Evolutionary conservation across 2,113 vertebrate genomes (phyloP).

Genomic region (Callipepla squamata): DNA sequence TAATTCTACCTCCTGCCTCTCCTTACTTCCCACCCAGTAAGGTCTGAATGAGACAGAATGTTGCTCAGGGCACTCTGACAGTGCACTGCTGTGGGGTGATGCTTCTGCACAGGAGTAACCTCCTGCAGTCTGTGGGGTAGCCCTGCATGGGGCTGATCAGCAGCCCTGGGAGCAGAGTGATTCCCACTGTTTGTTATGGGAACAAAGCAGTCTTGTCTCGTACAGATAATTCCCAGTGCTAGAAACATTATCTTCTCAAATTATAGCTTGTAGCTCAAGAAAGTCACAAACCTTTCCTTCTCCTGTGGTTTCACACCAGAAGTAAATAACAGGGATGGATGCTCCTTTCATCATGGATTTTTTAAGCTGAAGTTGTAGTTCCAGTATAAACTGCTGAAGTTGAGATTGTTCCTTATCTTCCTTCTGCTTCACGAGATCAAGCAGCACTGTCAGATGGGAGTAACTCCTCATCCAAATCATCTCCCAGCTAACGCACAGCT

Average conservation of each 20-base stretch:
- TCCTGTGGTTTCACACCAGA: not conserved
- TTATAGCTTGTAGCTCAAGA: not conserved
- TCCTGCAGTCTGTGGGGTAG: not conserved
- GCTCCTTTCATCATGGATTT: not conserved
- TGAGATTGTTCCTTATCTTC: not conserved
- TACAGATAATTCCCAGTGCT: not conserved
- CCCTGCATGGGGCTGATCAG: not conserved
- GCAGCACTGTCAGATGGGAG: not conserved
- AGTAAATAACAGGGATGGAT: not conserved
- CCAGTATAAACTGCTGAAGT: not conserved
- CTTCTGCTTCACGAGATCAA: not conserved
- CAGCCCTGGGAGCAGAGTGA: not conserved
- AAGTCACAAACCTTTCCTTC: not conserved
- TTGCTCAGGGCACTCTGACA: not conserved
- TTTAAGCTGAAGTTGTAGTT: not conserved
- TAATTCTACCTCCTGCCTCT: not conserved
- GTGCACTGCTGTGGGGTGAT: not conserved
- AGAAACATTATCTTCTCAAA: not conserved
- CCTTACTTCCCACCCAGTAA: not conserved
- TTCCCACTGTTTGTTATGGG: not conserved
- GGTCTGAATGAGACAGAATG: not conserved
- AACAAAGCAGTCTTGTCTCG: not conserved
- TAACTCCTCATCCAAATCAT: not conserved
- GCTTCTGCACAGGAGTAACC: not conserved
- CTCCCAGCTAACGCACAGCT: not conserved